Evolutionary conservation across 2,113 vertebrate species (phyloP).

Genomic region (Setophaga kirtlandii): DNA sequence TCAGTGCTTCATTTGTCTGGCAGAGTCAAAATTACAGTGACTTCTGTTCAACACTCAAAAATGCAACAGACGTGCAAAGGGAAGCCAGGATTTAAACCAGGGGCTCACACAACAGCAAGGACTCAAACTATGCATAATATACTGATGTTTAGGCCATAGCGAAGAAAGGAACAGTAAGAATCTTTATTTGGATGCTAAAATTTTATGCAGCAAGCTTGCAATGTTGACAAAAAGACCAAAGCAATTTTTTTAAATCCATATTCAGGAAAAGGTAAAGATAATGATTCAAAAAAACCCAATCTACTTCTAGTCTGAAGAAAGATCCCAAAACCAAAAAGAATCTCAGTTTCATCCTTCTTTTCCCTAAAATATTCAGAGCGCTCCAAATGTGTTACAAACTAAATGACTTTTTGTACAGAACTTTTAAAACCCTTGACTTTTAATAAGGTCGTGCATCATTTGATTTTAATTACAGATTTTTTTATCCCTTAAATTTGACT

Average conservation of each 20-base stretch:
- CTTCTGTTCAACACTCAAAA: neutral
- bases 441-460: conserved; percentile 40
- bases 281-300: neutral
- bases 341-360: neutral
- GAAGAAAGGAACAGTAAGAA: neutral
- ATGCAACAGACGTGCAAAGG: neutral
- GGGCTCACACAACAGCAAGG: neutral
- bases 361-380: neutral
- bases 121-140: neutral
- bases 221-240: neutral
- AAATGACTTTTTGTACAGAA: conserved; percentile 14
- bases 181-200: neutral
- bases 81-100: neutral
- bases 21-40: neutral
- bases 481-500: conserved; percentile 63
- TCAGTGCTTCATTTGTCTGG: conserved; percentile 23
- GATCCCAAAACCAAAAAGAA: neutral
- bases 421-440: conserved; percentile 57
- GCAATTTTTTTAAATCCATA: neutral
- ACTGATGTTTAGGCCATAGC: neutral
- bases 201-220: neutral
- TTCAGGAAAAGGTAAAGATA: neutral
- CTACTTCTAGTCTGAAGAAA: neutral
- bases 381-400: neutral
- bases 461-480: conserved; percentile 60